Evolutionary conservation across 2,888 invertebrate genomes (phyloP).

Genomic region (Cabera pusaria): DNA sequence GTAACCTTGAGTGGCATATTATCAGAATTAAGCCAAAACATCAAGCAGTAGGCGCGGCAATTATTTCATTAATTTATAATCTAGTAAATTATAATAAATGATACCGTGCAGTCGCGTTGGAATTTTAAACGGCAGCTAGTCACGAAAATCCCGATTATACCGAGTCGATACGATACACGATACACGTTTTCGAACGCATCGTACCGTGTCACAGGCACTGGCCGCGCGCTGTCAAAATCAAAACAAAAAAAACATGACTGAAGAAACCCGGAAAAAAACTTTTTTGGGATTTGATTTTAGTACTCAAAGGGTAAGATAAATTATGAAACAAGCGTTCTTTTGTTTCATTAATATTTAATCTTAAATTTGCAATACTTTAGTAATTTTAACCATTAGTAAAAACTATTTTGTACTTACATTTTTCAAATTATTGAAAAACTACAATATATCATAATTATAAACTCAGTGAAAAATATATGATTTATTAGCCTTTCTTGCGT

Average conservation of each 20-base stretch:
- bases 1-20: conserved; percentile 43
- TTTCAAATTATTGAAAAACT: too few relatives aligned
- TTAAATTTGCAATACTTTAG: background rate
- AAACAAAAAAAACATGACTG: conserved; percentile 61
- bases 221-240: conserved; percentile 57
- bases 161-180: conserved; percentile 26
- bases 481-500: conserved; percentile 7
- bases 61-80: conserved; percentile 39
- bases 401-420: too few relatives aligned
- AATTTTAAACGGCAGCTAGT: conserved; percentile 53
- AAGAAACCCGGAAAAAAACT: conserved; percentile 71
- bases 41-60: conserved; percentile 33
- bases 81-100: conserved; percentile 44
- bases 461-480: too few relatives aligned
- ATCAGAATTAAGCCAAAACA: conserved; percentile 39
- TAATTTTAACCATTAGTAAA: too few relatives aligned
- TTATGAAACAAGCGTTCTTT: background rate
- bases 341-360: conserved; percentile 5
- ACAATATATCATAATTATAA: too few relatives aligned
- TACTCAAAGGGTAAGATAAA: conserved; percentile 89
- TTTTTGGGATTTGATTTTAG: conserved; percentile 94
- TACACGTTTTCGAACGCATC: conserved; percentile 48
- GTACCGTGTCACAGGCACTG: conserved; percentile 51
- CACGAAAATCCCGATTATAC: conserved; percentile 51
- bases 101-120: conserved; percentile 54